phyloP scores from a whole-genome alignment of 2,113 vertebrate genomes.

The Girardinichthys multiradiatus region DNA sequence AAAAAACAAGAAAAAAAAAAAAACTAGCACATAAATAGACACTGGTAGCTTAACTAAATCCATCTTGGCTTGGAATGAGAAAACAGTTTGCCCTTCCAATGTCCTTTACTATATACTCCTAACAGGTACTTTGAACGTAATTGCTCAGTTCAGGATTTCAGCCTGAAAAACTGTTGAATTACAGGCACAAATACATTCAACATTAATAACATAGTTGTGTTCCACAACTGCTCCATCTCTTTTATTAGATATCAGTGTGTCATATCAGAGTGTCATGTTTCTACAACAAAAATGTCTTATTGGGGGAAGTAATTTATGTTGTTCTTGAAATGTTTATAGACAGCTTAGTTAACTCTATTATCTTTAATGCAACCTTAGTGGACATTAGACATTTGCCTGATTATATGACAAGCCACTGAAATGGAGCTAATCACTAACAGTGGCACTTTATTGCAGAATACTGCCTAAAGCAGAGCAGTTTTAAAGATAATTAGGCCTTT shows the following conservation, averaged over 20 bases:
- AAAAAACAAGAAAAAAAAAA: constrained; percentile 9
- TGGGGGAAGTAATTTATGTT: constrained; percentile 10
- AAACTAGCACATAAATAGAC: constrained; percentile 4
- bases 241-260: neutral
- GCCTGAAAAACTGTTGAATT: constrained; percentile 21
- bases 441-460: constrained; percentile 28
- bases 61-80: constrained; percentile 8
- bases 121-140: constrained; percentile 1
- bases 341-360: constrained; percentile 5
- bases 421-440: constrained; percentile 10
- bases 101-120: constrained; percentile 12
- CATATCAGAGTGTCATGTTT: neutral
- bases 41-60: constrained; percentile 14
- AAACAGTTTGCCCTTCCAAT: constrained; percentile 21
- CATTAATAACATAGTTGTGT: neutral
- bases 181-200: neutral
- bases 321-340: constrained; percentile 9
- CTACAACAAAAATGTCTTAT: neutral
- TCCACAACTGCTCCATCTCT: neutral
- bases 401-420: constrained; percentile 17
- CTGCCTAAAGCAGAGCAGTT: neutral
- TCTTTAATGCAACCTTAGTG: constrained; percentile 11
- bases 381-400: neutral
- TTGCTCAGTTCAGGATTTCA: constrained; percentile 27
- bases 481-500: constrained; percentile 22